Evolutionary conservation across 2,797 vertebrate species (phyloP), one percentile per base, ranked within the genome.

Genomic region (Geotrypetes seraphini): DNA sequence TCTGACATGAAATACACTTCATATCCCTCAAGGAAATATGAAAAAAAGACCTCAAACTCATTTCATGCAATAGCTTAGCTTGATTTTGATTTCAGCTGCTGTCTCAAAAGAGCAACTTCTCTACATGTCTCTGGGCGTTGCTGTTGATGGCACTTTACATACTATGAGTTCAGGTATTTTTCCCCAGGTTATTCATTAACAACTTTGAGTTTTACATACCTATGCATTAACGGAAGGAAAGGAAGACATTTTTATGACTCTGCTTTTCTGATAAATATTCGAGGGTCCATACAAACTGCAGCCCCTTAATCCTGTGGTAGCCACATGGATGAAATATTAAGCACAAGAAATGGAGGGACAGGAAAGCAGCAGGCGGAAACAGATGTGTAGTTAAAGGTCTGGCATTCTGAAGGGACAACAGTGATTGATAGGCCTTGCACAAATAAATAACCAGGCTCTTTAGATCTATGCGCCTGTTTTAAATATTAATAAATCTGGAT

Each of bases 381-480:
- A 62, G 71, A 72, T 59, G 64, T 57, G 69, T 67, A 57, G 60
- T 58, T 69, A 63, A 69, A 73, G 60, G 57, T 47, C 66, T 71
- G 60, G 46, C 43, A 38, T 71, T 65, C 72, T 74, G 64, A 40
- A 54, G 69, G 75, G 63, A 64, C 59, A 26, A 1, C 5, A 34
- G 40, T 75, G 71, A 78, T 71, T 68, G 75, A 79, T 71, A 60
- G 55, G 60, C 43, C 26, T 29, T 42, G 39, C 57, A 53, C 67
- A 66, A 72, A 60, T 60, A 72, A 78, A 73, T 66, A 73, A 52
- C 53, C 31, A 3, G 2, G 43, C 47, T 54, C 46, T 71, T 69
- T 53, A 44, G 59, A 53, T 67, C 60, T 54, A n/a, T 51, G 53
- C 57, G 49, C 66, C 46, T 47, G 66, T 53, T 71, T 69, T 73